Evolutionary conservation across 2,797 vertebrate species (phyloP), one percentile per base, ranked within the genome.

Genomic region (Gallinago stenura): DNA sequence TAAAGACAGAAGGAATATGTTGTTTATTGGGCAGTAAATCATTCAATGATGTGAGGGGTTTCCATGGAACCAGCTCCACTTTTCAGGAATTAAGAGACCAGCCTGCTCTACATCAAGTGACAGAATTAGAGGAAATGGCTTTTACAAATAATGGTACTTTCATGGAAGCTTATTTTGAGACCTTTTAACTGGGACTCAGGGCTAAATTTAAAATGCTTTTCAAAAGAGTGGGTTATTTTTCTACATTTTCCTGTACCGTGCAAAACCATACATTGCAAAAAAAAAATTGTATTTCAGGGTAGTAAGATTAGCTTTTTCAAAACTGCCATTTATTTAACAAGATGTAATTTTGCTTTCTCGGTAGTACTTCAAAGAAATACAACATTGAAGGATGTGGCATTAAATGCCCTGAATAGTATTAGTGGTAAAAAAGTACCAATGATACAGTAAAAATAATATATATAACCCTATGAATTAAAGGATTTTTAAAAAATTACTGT

Each of bases 61-160:
- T 90, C 92, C 57, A 88, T 45, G 69, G 71, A 88, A 87, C 51
- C 72, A 64, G 76, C 25, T 89, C 60, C 41, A 3, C 2, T 62
- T 77, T 75, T 69, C 60, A 88, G 4, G 10, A 70, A 83, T 69
- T 69, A 79, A 53, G 39, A 72, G 64, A 70, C 39, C 12, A 56
- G 51, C 53, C 71, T 85, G 71, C 37, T 62, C 62, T 88, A 33
- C 61, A 66, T 88, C 65, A 64, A 80, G 35, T 30, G 41, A 50
- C 58, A 90, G 75, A 94, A 92, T 83, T 83, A 76, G 75, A 81
- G 72, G 75, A 93, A 92, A 88, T 73, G 53, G 60, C 76, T 92
- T 91, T 85, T 70, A 48, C 41, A 89, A 82, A 82, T 73, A 76
- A 82, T 21, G 11, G 30, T 56, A 30, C 57, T 84, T 87, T 69